A percentile compares a stretch with the other conserved stretches of the same genome.
Conservation (phyloP, 1,140 invertebrate species). For the Drosophila suzukii region DNA sequence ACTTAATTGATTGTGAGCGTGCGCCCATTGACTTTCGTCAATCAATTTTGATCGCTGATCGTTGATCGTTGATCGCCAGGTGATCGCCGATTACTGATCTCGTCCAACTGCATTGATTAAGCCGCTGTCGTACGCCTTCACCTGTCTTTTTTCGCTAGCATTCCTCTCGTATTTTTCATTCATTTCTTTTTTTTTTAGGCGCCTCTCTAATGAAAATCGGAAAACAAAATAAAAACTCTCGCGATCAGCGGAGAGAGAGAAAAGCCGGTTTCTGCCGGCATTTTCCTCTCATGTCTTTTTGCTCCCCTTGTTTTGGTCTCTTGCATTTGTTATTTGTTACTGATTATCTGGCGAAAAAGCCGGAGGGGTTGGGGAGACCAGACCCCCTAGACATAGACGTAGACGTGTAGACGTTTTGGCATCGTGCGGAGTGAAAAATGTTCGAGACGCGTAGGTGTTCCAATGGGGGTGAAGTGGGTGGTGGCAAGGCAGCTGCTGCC, state of each 20-base stretch:
- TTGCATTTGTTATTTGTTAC: conserved; percentile 50
- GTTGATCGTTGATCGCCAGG: conserved; percentile 35
- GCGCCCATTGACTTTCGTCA: conserved; percentile 71
- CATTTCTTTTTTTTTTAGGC: conserved; percentile 51
- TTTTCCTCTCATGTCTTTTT: conserved; percentile 62
- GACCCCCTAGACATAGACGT: conserved; percentile 30
- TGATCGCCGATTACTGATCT: conserved; percentile 63
- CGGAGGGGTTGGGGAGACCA: conserved; percentile 3
- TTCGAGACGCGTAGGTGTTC: conserved; percentile 54
- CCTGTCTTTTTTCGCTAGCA: conserved; percentile 52
- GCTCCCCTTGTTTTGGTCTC: conserved; percentile 28
- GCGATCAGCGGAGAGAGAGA: conserved; percentile 26
- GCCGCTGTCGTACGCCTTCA: conserved; percentile 63
- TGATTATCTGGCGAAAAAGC: conserved; percentile 57
- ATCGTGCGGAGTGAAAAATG: conserved; percentile 59
- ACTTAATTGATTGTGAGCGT: conserved; percentile 76
- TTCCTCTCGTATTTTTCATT: conserved; percentile 58
- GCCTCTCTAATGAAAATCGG: conserved; percentile 51
- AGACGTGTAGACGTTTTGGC: conserved; percentile 66
- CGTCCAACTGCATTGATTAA: conserved; percentile 62
- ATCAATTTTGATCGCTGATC: conserved; percentile 61
- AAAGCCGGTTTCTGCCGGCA: conserved; percentile 73
- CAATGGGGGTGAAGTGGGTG: neutral
- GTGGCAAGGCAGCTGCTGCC: conserved; percentile 26
- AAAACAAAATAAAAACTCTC: conserved; percentile 35